Conservation (phyloP, 2,113 vertebrate genomes). For the Pseudopodoces humilis region DNA sequence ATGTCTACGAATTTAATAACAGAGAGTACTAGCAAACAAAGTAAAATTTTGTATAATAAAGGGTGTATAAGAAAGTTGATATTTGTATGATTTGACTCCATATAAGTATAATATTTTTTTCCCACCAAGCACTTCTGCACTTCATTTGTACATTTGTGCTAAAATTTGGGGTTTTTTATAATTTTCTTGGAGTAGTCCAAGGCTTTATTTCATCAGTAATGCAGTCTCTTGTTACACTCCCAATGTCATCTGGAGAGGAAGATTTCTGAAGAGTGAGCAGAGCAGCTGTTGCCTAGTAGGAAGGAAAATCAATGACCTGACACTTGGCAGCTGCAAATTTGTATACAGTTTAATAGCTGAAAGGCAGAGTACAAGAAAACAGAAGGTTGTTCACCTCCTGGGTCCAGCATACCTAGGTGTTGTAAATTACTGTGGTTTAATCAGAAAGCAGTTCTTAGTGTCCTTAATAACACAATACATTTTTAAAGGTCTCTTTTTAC, state of each 20-base stretch:
- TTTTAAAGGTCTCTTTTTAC: not conserved
- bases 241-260: constrained; percentile 27
- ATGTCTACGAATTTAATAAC: not conserved
- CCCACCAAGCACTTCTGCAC: not conserved
- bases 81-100: not conserved
- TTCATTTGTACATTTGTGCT: not conserved
- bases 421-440: not conserved
- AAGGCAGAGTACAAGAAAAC: not conserved
- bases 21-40: not conserved
- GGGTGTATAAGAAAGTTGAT: not conserved
- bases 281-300: constrained; percentile 32
- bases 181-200: not conserved
- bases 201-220: constrained; percentile 28
- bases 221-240: not conserved
- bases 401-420: not conserved
- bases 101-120: not conserved
- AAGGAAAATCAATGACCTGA: not conserved
- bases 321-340: constrained; percentile 21
- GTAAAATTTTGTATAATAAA: not conserved
- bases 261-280: constrained; percentile 18
- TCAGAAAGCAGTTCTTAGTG: not conserved
- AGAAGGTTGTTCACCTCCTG: not conserved
- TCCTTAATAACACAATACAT: not conserved
- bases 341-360: constrained; percentile 11
- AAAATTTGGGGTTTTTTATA: not conserved